Conservation (phyloP, 2,888 invertebrate species). For the Tanaodytes sp. region DNA sequence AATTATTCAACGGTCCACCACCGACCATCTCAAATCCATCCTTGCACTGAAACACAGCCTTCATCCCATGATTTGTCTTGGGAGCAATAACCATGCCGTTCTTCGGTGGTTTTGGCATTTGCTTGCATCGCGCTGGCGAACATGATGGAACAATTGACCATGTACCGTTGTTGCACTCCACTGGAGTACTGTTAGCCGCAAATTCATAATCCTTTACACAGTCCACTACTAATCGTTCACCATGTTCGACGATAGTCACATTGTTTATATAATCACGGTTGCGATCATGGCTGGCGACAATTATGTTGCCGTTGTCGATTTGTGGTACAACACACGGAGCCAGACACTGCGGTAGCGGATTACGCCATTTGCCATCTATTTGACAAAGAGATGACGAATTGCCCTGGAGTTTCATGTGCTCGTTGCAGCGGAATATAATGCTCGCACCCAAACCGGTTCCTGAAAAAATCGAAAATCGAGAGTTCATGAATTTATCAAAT, state of each 20-base stretch:
- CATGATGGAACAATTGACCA: slow-evolving; percentile 95
- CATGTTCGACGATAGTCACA: slow-evolving; percentile 80
- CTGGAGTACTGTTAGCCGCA: slow-evolving; percentile 80
- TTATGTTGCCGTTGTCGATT: slow-evolving; percentile 84
- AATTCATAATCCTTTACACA: slow-evolving; percentile 92
- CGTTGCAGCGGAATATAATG: slow-evolving; percentile 93
- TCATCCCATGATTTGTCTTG: slow-evolving; percentile 97
- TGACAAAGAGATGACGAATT: slow-evolving; percentile 93
- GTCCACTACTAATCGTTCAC: slow-evolving; percentile 81
- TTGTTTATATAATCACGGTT: slow-evolving; percentile 69
- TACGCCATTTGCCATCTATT: slow-evolving; percentile 95
- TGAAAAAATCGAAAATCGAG: slow-evolving; percentile 39
- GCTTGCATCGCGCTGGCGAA: slow-evolving; percentile 87
- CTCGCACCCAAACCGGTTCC: slow-evolving; percentile 94
- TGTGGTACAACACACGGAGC: slow-evolving; percentile 96
- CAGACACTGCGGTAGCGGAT: slow-evolving; percentile 91
- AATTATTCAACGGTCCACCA: slow-evolving; percentile 77
- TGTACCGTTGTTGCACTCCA: slow-evolving; percentile 93
- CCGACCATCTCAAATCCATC: slow-evolving; percentile 90
- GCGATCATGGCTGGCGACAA: slow-evolving; percentile 74
- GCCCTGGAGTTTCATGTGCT: slow-evolving; percentile 92
- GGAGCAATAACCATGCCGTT: slow-evolving; percentile 98
- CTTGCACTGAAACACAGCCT: slow-evolving; percentile 92
- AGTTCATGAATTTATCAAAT: not conserved
- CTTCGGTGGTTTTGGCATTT: slow-evolving; percentile 87